A percentile compares a stretch with the other conserved stretches of the same genome.
These are phyloP conservation scores for Ips nitidus DNA, from an alignment of 1,140 invertebrate genomes.

Conservation along the genomic window DNA sequence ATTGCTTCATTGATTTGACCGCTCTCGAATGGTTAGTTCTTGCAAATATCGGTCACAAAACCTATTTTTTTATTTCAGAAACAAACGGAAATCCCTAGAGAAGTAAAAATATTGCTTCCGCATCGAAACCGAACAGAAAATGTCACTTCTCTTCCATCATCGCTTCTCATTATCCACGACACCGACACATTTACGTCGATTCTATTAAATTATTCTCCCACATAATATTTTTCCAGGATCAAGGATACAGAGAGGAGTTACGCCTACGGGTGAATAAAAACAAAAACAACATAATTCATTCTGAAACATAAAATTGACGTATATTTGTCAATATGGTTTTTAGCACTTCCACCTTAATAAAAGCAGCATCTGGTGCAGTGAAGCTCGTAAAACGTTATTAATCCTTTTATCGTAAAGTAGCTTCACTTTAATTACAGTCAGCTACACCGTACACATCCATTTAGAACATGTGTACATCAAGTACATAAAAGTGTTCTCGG, in stretches of 20 bases:
- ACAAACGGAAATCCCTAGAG: too few relatives aligned
- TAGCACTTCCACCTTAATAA: background rate
- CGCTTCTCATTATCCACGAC: constrained; percentile 1
- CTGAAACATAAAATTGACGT: background rate
- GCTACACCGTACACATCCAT: background rate
- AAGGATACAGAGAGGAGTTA: background rate
- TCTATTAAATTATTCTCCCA: constrained; percentile 1
- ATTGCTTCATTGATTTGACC: too few relatives aligned
- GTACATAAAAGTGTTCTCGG: constrained; percentile 9
- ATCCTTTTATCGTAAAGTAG: background rate
- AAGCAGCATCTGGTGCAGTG: background rate
- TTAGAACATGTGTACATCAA: constrained; percentile 2
- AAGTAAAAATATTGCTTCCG: background rate
- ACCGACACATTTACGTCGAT: constrained; percentile 4
- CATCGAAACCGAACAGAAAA: background rate
- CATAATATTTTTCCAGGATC: background rate
- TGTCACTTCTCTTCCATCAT: constrained; percentile 2
- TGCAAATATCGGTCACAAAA: too few relatives aligned
- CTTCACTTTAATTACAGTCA: background rate
- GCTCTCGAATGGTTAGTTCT: too few relatives aligned
- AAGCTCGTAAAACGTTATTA: background rate
- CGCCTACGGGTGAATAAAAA: background rate
- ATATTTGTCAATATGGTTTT: background rate
- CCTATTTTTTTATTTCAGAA: too few relatives aligned
- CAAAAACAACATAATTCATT: background rate